Evolutionary conservation across 2,888 invertebrate genomes (phyloP), one percentile per base, ranked within the genome.

Genomic region (Megaustenia siamemsis): DNA sequence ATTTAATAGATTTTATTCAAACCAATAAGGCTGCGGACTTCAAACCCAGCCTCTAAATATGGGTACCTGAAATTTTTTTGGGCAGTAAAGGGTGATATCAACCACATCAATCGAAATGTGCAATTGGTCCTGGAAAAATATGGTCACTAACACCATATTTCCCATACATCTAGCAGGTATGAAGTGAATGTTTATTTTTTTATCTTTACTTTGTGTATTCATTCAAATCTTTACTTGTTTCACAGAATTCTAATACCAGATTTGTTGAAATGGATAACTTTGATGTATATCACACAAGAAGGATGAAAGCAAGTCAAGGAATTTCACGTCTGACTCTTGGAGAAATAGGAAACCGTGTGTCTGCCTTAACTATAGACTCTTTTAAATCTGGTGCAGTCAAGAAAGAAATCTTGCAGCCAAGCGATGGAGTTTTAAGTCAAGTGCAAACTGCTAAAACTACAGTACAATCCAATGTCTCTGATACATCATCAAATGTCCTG

Each of bases 301-400:
- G 45, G 38, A 82, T 82, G 71, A 82, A 73, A 60, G 68, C 78
- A 60, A 68, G 76, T 56, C 63, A 84, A 28, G 86, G 83, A 45
- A 66, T 80, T 56, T 90, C 89, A 15, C 88, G 93, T 78, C 89
- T 91, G 63, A 91, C 93, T 12, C 88, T 93, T 63, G 91, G 92
- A 15, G 92, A 92, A 85, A 92, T 93, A 75, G 91, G 91, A 32
- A 92, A 93, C 88, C 91, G 91, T 86, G 92, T 92, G 3, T 90
- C 91, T 28, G 90, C 89, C 8, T 89, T 91, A 63, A 89, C 90
- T 18, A 87, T 88, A 63, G 89, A 89, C 73, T 88, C 89, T 6
- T 87, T 85, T 49, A 88, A 90, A 84, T 89, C 89, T 40, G 88
- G 88, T 78, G 89, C 90, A 45, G 84, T 90, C 53, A 91, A 90